These are phyloP conservation scores for Jaculus jaculus DNA, from an alignment of 2,113 vertebrate species.

Conservation along the genomic window DNA sequence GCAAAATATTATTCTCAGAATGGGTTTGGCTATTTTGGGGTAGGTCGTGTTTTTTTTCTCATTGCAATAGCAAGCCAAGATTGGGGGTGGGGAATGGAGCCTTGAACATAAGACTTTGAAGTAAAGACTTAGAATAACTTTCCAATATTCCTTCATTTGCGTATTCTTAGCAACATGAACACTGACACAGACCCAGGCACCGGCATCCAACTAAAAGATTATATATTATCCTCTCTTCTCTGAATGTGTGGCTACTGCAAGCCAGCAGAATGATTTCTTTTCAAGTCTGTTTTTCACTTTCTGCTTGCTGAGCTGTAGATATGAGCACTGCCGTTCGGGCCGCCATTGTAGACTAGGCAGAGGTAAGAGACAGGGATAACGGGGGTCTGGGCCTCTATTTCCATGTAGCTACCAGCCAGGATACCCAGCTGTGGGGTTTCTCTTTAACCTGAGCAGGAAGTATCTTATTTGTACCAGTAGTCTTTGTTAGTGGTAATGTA, in stretches of 20 bases:
- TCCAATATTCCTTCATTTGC: slow-evolving; percentile 24
- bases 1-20: slow-evolving; percentile 48
- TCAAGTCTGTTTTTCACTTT: not conserved
- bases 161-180: not conserved
- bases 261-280: not conserved
- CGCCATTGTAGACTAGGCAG: not conserved
- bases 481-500: not conserved
- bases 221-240: not conserved
- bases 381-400: not conserved
- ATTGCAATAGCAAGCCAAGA: not conserved
- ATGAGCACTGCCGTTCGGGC: not conserved
- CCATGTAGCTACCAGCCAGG: not conserved
- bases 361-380: not conserved
- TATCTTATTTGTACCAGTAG: not conserved
- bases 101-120: not conserved
- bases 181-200: not conserved
- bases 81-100: not conserved
- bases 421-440: not conserved
- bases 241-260: not conserved
- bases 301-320: not conserved
- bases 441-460: not conserved
- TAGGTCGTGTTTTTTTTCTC: slow-evolving; percentile 43
- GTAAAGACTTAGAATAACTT: not conserved
- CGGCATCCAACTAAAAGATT: not conserved
- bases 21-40: slow-evolving; percentile 47